Percentiles rank a stretch among this genome's conserved stretches.
These are phyloP conservation scores for Caenorhabditis angaria DNA, from an alignment of 2,888 invertebrate genomes.

Conservation along the genomic window DNA sequence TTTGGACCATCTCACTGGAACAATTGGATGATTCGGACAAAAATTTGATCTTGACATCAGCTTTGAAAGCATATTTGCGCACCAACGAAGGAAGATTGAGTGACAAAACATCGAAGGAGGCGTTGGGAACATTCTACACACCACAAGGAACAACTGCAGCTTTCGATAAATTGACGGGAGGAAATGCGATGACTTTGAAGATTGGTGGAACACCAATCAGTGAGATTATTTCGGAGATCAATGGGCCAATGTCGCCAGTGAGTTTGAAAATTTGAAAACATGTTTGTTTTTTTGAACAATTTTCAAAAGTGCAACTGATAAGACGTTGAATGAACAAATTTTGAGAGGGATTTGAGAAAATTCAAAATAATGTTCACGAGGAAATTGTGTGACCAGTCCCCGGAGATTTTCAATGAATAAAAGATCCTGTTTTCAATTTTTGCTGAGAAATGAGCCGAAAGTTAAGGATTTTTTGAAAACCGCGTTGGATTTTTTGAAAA, in stretches of 20 bases:
- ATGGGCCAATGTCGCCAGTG: slow-evolving; percentile 5
- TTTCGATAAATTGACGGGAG: slow-evolving; percentile 21
- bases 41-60: slow-evolving; percentile 13
- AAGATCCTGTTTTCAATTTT: too few species aligned
- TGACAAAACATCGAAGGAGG: background rate
- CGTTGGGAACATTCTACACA: slow-evolving; percentile 11
- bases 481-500: too few species aligned
- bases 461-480: too few species aligned
- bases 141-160: slow-evolving; percentile 17
- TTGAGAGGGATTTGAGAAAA: too few species aligned
- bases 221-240: background rate
- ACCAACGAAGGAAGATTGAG: background rate
- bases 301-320: background rate
- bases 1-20: slow-evolving; percentile 18
- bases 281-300: background rate
- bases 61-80: slow-evolving; percentile 10
- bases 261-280: background rate
- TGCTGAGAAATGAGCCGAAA: too few species aligned
- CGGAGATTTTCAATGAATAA: too few species aligned
- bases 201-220: background rate
- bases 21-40: slow-evolving; percentile 15
- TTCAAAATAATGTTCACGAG: too few species aligned
- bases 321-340: too few species aligned
- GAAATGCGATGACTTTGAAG: background rate
- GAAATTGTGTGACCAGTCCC: too few species aligned